These are phyloP conservation scores for Campylomormyrus tamandua DNA, from an alignment of 2,113 vertebrate species.

Conservation along the genomic window DNA sequence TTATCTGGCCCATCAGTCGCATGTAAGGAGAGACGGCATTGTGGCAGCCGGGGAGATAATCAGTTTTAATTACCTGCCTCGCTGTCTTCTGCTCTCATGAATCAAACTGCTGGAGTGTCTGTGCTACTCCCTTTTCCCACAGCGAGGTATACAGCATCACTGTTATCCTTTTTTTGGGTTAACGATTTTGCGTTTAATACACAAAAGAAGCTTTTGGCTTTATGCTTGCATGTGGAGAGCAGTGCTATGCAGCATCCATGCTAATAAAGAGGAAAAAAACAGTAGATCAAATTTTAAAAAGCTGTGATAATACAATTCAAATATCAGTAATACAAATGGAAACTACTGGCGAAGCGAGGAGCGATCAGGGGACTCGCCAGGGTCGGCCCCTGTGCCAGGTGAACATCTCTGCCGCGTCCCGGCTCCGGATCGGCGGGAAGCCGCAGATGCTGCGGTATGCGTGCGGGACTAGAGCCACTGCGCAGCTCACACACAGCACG, in stretches of 20 bases:
- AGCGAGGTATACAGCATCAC: not conserved
- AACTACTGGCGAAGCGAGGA: not conserved
- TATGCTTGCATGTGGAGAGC: not conserved
- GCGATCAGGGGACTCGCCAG: not conserved
- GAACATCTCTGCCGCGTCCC: not conserved
- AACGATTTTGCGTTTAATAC: not conserved
- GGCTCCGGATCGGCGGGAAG: not conserved
- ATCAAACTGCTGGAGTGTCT: not conserved
- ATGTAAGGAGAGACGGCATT: not conserved
- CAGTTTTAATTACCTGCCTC: slow-evolving; percentile 9
- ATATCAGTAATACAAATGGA: not conserved
- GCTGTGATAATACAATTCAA: not conserved
- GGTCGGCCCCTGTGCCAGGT: not conserved
- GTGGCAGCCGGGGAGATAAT: slow-evolving; percentile 2
- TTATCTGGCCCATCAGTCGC: not conserved
- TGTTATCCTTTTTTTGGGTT: not conserved
- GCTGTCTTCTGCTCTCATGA: not conserved
- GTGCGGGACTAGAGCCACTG: not conserved
- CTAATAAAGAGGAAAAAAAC: not conserved
- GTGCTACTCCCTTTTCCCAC: not conserved
- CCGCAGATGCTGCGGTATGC: not conserved
- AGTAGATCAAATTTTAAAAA: not conserved
- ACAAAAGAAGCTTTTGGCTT: not conserved
- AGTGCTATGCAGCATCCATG: not conserved
- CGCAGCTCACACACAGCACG: not conserved